Evolutionary conservation across 2,797 vertebrate genomes (phyloP).

Genomic region (Pristis pectinata): DNA sequence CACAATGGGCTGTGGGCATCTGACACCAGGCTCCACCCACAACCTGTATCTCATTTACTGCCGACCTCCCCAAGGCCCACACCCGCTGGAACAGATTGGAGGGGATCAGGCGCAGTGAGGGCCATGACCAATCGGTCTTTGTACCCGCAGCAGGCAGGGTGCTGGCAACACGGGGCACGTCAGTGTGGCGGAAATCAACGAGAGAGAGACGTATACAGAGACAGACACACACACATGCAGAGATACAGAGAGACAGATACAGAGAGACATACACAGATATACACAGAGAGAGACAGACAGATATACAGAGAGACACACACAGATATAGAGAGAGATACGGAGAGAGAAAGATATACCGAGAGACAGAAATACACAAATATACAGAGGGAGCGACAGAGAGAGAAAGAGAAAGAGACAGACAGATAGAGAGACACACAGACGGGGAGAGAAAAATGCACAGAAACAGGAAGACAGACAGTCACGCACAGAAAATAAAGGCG

Average conservation of each 20-base stretch:
- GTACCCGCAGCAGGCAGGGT: too few species aligned
- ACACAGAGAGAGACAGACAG: conserved; percentile 34
- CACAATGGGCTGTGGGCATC: neutral
- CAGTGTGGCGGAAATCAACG: conserved; percentile 3
- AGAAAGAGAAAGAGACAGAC: conserved; percentile 27
- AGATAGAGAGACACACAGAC: neutral
- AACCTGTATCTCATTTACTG: neutral
- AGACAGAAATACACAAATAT: neutral
- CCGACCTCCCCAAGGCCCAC: neutral
- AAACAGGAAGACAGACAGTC: conserved; percentile 35
- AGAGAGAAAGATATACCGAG: neutral
- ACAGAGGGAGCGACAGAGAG: conserved; percentile 28
- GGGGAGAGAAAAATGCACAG: neutral
- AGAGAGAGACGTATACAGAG: conserved; percentile 45
- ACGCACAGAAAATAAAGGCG: neutral
- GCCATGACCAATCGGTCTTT: neutral
- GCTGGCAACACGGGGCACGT: neutral
- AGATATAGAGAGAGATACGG: conserved; percentile 31
- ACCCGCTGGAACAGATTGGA: neutral
- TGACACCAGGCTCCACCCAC: neutral
- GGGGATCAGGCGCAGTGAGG: neutral
- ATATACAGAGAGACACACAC: neutral
- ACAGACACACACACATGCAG: conserved; percentile 29
- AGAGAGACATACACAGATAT: neutral
- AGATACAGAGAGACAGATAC: neutral